These are phyloP conservation scores for Apogon talboti DNA, from an alignment of 2,797 vertebrate species.

Conservation along the genomic window DNA sequence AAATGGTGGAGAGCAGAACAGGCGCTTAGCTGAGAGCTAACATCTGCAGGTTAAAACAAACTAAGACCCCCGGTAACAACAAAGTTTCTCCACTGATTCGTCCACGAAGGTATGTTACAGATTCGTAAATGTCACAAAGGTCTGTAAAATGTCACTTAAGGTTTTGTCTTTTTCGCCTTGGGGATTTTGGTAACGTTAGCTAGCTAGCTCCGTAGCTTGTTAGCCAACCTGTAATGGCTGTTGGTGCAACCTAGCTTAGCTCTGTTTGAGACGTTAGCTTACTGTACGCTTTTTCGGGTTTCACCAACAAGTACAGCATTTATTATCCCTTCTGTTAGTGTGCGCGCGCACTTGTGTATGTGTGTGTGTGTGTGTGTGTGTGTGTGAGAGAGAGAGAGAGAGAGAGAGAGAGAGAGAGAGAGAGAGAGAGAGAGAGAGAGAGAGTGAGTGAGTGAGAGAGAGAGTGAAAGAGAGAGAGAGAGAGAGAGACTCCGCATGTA, in stretches of 20 bases:
- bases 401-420: too few species aligned
- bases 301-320: background rate
- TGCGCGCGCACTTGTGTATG: too few species aligned
- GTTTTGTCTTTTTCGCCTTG: background rate
- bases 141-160: background rate
- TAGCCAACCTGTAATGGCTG: conserved; percentile 48
- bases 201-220: background rate
- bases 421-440: too few species aligned
- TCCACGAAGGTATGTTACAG: conserved; percentile 45
- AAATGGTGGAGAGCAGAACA: background rate
- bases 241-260: background rate
- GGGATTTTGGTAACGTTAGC: conserved; percentile 1
- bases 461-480: too few species aligned
- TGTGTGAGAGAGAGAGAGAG: too few species aligned
- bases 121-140: background rate
- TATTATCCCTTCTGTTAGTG: background rate
- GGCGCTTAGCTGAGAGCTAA: background rate
- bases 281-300: background rate
- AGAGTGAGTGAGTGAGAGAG: too few species aligned
- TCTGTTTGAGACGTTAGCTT: background rate
- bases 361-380: too few species aligned
- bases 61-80: background rate
- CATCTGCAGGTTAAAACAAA: background rate
- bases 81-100: background rate
- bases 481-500: too few species aligned